These are phyloP conservation scores for Aulostomus chinensis DNA, from an alignment of 2,797 vertebrate genomes.

Conservation along the genomic window DNA sequence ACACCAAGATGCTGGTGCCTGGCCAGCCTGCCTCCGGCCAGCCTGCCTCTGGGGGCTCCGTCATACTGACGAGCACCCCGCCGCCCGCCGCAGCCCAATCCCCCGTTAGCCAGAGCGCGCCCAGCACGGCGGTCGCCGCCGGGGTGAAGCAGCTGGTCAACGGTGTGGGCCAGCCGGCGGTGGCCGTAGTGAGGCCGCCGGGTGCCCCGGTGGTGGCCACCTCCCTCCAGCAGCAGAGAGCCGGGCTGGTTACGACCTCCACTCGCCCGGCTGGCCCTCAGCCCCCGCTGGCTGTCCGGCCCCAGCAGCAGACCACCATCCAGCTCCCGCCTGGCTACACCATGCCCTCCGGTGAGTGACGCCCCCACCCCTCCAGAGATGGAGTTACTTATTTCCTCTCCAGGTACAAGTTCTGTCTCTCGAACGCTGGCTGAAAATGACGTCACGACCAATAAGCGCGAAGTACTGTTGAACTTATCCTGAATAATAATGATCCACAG, in stretches of 20 bases:
- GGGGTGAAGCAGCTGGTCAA: slow-evolving; percentile 72
- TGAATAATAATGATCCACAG: too few relatives aligned
- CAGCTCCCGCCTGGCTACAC: slow-evolving; percentile 88
- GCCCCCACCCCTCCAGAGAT: too few relatives aligned
- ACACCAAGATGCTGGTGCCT: slow-evolving; percentile 73
- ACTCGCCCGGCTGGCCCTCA: slow-evolving; percentile 78
- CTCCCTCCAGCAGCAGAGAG: slow-evolving; percentile 75
- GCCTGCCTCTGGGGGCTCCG: slow-evolving; percentile 42
- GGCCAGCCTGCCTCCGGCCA: slow-evolving; percentile 54
- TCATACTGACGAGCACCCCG: slow-evolving; percentile 51
- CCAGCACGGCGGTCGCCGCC: slow-evolving; percentile 30
- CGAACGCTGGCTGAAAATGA: too few relatives aligned
- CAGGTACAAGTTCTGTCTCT: too few relatives aligned
- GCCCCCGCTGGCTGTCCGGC: slow-evolving; percentile 82
- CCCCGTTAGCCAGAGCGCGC: slow-evolving; percentile 55
- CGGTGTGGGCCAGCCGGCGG: slow-evolving; percentile 59
- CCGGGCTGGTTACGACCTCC: slow-evolving; percentile 65
- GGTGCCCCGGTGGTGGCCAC: slow-evolving; percentile 50
- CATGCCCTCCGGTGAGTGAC: slow-evolving; percentile 83
- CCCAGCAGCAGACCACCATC: slow-evolving; percentile 86
- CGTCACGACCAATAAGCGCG: too few relatives aligned
- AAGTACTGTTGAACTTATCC: too few relatives aligned
- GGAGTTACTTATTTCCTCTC: too few relatives aligned
- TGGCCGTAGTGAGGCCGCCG: slow-evolving; percentile 66
- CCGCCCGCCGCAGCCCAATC: slow-evolving; percentile 45